Evolutionary conservation across 2,797 vertebrate species (phyloP).

Genomic region (Chloroceryle amazona): DNA sequence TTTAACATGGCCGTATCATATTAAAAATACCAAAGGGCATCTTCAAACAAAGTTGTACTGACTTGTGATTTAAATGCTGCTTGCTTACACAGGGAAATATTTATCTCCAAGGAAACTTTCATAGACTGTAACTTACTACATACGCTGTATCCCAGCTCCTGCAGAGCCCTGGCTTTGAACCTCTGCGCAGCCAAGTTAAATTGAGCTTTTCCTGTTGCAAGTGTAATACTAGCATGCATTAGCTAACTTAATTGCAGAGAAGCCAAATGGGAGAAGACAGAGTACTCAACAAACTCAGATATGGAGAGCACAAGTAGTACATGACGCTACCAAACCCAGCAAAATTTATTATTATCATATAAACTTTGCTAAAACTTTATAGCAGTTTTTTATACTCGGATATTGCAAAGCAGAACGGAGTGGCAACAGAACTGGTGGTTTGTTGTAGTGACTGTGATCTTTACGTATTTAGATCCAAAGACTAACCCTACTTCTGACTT

Average conservation of each 20-base stretch:
- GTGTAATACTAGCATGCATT: not conserved
- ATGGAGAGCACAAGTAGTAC: not conserved
- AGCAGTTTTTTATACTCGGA: not conserved
- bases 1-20: not conserved
- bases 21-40: not conserved
- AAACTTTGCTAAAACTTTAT: constrained; percentile 2
- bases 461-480: not conserved
- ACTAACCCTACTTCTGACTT: not conserved
- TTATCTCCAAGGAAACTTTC: not conserved
- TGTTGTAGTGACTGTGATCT: not conserved
- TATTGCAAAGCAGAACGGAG: not conserved
- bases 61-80: not conserved
- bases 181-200: not conserved
- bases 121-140: not conserved
- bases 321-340: not conserved
- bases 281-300: not conserved
- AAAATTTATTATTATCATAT: not conserved
- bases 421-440: not conserved
- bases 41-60: not conserved
- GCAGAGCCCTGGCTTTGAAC: not conserved
- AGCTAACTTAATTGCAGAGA: not conserved
- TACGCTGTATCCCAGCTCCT: not conserved
- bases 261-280: not conserved
- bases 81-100: not conserved
- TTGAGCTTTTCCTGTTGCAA: not conserved